Evolutionary conservation across 2,888 invertebrate species (phyloP), one percentile per base, ranked within the genome.

Genomic region (Drosophila kanekoi): DNA sequence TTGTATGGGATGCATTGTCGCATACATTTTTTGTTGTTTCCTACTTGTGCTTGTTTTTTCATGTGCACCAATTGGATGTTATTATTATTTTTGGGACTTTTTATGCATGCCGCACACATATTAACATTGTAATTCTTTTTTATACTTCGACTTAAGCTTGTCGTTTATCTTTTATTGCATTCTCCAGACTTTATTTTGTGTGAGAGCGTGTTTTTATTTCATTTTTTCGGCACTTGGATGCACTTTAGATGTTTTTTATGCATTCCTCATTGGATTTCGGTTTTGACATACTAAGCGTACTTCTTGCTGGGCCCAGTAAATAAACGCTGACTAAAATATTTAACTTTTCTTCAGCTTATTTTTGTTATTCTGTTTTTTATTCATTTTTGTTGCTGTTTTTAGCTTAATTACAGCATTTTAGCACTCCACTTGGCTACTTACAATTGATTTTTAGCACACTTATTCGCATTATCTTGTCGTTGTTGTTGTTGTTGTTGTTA

Each of bases 381-480:
- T 40, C 20, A 38, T 58, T 37, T 37, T 20, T 47, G 40, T 47
- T 45, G 33, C 10, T 47, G 9, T 41, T 41, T 53, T 53, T 33
- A 18, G 41, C 2, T 64, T 56, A 18, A 51, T 38, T 53, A 49
- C 33, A 65, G 54, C 48, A 56, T 43, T 48, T 41, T 32, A 48
- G 10, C 53, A 23, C 10, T 40, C 23, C 52, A 56, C 51, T 48
- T 6, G 14, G 49, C 35, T 75, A 89, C 89, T 85, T 89, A 89
- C 89, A 85, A 87, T 84, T 84, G 89, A 84, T 84, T 87, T 89
- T 87, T 81, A 71, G 78, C 87, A 89, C 76, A 87, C 52, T 37
- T 67, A 33, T 49, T 62, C 47, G 33, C 67, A 65, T 53, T 58
- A 53, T 59, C 14, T 40, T 44, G 14, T 32, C 20, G 16, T 51